Percentiles rank a stretch among this genome's conserved stretches.
Evolutionary conservation across 53 echinoderm and acorn worm species (phyloP).

Genomic region (Hippasteria phrygiana): DNA sequence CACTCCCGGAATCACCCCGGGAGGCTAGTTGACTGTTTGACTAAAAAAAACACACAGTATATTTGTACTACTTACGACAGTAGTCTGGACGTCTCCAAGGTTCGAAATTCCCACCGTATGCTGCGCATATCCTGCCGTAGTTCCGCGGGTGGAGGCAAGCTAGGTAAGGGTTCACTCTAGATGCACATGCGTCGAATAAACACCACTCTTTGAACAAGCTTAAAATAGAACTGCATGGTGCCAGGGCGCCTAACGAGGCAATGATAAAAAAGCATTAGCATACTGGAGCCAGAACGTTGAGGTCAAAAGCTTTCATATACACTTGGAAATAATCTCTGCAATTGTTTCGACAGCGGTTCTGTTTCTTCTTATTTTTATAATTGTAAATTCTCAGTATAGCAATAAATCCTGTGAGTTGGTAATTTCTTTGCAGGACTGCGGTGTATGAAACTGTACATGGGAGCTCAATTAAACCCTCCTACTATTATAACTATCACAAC

Average conservation of each 20-base stretch:
- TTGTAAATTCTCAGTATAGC: too few relatives aligned
- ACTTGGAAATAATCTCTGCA: too few relatives aligned
- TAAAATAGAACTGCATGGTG: not conserved
- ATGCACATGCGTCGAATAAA: constrained; percentile 8
- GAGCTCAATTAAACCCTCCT: too few relatives aligned
- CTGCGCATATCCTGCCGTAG: not conserved
- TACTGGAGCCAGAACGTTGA: not conserved
- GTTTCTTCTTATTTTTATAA: too few relatives aligned
- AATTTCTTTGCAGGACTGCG: too few relatives aligned
- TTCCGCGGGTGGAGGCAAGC: not conserved
- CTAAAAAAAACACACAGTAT: not conserved
- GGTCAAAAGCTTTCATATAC: too few relatives aligned
- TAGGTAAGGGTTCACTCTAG: not conserved
- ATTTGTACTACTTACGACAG: constrained; percentile 40
- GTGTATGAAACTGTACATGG: too few relatives aligned
- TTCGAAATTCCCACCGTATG: not conserved
- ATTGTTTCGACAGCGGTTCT: too few relatives aligned
- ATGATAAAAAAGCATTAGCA: not conserved
- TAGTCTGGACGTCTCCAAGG: constrained; percentile 15
- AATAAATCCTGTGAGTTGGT: too few relatives aligned
- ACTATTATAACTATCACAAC: too few relatives aligned
- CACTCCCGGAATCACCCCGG: too few relatives aligned
- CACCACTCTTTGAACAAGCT: not conserved
- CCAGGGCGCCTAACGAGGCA: not conserved
- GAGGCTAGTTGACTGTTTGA: not conserved